Evolutionary conservation across 2,888 invertebrate genomes (phyloP).

Genomic region (Drosophila austrosaltans): DNA sequence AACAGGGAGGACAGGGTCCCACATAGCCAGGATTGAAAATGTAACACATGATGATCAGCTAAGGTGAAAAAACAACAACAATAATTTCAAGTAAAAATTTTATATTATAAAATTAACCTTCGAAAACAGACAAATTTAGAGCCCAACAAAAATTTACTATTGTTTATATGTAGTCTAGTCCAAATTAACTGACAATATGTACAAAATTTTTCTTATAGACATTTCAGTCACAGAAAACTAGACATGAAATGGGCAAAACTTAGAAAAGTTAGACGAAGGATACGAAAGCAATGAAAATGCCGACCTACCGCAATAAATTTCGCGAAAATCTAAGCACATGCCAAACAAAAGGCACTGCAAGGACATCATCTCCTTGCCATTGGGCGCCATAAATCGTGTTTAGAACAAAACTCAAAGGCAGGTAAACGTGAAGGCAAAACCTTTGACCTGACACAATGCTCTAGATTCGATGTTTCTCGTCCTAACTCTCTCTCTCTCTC

Average conservation of each 20-base stretch:
- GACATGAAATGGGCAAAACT: constrained; percentile 3
- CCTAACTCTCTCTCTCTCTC: not conserved
- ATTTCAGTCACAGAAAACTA: constrained; percentile 40
- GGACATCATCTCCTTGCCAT: constrained; percentile 30
- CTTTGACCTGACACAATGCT: constrained; percentile 81
- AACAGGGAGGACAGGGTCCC: constrained; percentile 14
- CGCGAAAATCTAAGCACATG: constrained; percentile 47
- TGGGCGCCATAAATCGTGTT: constrained; percentile 70
- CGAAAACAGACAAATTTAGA: not conserved
- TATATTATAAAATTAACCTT: constrained; percentile 4
- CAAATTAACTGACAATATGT: not conserved
- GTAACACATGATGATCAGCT: not conserved
- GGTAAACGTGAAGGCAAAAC: constrained; percentile 33
- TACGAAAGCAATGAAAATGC: constrained; percentile 70
- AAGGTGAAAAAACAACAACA: not conserved
- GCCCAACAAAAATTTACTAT: not conserved
- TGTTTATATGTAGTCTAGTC: not conserved
- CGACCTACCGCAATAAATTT: constrained; percentile 81
- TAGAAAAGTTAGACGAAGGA: constrained; percentile 2
- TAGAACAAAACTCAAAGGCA: constrained; percentile 71
- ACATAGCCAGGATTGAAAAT: constrained; percentile 29
- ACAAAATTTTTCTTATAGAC: constrained; percentile 11
- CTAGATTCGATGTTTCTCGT: constrained; percentile 75
- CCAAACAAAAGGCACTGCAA: constrained; percentile 59
- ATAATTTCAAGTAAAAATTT: no score